Percentiles rank a stretch among this genome's conserved stretches.
Evolutionary conservation across 2,888 invertebrate species (phyloP).

Genomic region (Malacosoma neustria): DNA sequence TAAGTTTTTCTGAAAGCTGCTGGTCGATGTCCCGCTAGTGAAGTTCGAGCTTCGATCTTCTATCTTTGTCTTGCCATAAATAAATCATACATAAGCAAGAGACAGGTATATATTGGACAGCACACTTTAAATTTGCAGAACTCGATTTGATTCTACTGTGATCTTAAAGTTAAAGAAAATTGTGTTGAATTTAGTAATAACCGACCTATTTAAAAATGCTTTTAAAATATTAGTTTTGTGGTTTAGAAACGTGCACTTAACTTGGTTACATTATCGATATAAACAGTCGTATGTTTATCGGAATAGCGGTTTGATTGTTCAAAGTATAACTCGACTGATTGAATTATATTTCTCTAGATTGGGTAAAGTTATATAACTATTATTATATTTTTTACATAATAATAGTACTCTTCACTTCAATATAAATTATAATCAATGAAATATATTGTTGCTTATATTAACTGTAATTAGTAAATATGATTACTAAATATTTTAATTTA

Average conservation of each 20-base stretch:
- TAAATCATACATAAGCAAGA: constrained; percentile 32
- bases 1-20: constrained; percentile 71
- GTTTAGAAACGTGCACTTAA: constrained; percentile 18
- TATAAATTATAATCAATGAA: no score
- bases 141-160: constrained; percentile 57
- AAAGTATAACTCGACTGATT: constrained; percentile 35
- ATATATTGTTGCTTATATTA: no score
- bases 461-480: no score
- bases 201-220: constrained; percentile 33
- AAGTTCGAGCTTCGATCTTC: constrained; percentile 45
- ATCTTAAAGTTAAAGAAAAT: constrained; percentile 53
- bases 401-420: no score
- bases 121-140: constrained; percentile 51
- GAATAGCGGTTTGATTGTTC: constrained; percentile 40
- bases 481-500: no score
- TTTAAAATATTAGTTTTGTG: constrained; percentile 14
- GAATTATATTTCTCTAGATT: constrained; percentile 20
- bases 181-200: constrained; percentile 48
- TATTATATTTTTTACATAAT: no score
- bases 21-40: constrained; percentile 73
- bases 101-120: constrained; percentile 28
- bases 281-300: constrained; percentile 35
- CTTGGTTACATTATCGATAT: constrained; percentile 31
- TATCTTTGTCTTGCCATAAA: constrained; percentile 34
- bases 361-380: no score